phyloP scores from a whole-genome alignment of 2,113 vertebrate genomes.

The Clupea harengus region DNA sequence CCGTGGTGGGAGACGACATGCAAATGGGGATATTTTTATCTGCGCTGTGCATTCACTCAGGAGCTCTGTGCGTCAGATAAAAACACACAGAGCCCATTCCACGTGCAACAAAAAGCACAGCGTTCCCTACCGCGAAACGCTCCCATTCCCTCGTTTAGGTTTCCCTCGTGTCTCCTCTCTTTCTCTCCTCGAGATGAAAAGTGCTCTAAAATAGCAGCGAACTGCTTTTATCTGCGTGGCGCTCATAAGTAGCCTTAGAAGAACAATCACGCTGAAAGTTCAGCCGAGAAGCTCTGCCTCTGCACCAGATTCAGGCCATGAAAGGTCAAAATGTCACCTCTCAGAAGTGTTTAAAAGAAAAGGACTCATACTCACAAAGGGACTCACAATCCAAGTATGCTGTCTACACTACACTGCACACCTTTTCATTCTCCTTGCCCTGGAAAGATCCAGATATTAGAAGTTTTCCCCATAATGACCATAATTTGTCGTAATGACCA shows the following conservation, averaged over 20 bases:
- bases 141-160: neutral
- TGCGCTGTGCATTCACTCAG: conserved; percentile 24
- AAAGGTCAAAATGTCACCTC: neutral
- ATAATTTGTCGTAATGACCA: neutral
- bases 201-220: neutral
- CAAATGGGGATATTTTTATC: conserved; percentile 34
- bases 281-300: neutral
- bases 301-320: neutral
- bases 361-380: neutral
- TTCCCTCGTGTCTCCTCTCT: neutral
- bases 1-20: neutral
- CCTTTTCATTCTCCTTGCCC: neutral
- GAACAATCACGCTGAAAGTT: neutral
- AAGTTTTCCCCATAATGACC: neutral
- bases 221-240: neutral
- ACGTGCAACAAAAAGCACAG: neutral
- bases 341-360: neutral
- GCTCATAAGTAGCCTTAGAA: neutral
- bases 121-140: neutral
- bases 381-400: neutral
- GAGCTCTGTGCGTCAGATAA: neutral
- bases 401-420: neutral
- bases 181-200: neutral
- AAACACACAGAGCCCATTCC: neutral
- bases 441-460: neutral